Percentiles rank a stretch among this genome's conserved stretches.
These are phyloP conservation scores for Drosophila ercepeae DNA, from an alignment of 1,140 invertebrate species.

Conservation along the genomic window DNA sequence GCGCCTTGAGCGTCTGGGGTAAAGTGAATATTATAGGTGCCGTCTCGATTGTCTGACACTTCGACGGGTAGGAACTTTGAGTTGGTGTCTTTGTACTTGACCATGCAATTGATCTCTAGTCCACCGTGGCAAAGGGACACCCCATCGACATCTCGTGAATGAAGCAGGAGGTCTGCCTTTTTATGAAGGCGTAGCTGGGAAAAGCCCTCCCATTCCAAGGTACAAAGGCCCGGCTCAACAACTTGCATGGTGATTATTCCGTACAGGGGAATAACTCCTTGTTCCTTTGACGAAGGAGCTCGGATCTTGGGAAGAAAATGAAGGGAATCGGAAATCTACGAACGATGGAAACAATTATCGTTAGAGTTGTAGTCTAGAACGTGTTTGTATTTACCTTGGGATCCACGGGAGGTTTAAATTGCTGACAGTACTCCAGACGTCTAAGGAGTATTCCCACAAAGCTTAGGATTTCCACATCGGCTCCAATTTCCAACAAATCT, in stretches of 20 bases:
- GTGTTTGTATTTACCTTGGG: constrained; percentile 62
- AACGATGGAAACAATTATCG: not conserved
- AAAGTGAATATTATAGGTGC: constrained; percentile 86
- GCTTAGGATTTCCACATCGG: constrained; percentile 88
- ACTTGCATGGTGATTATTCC: constrained; percentile 86
- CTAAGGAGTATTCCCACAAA: constrained; percentile 87
- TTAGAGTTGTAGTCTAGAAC: not conserved
- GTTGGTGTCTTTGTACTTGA: constrained; percentile 80
- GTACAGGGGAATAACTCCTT: constrained; percentile 84
- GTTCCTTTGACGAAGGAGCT: constrained; percentile 76
- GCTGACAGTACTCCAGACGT: constrained; percentile 86
- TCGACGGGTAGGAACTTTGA: constrained; percentile 83
- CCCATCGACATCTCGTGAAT: constrained; percentile 85
- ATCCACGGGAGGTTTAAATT: constrained; percentile 84
- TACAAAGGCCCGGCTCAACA: constrained; percentile 85
- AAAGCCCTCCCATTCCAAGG: constrained; percentile 84
- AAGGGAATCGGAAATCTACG: constrained; percentile 84
- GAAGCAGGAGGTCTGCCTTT: constrained; percentile 83
- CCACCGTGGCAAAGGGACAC: constrained; percentile 85
- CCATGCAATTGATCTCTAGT: constrained; percentile 83
- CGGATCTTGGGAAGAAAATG: constrained; percentile 85
- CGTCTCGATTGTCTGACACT: constrained; percentile 86
- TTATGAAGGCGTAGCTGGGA: constrained; percentile 84
- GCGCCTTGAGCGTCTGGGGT: constrained; percentile 86
- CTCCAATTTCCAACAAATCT: constrained; percentile 87